Percentiles rank a stretch among this genome's conserved stretches.
Conservation (phyloP, 53 echinoderm and acorn worm species). For the Pentamera pediparva region DNA sequence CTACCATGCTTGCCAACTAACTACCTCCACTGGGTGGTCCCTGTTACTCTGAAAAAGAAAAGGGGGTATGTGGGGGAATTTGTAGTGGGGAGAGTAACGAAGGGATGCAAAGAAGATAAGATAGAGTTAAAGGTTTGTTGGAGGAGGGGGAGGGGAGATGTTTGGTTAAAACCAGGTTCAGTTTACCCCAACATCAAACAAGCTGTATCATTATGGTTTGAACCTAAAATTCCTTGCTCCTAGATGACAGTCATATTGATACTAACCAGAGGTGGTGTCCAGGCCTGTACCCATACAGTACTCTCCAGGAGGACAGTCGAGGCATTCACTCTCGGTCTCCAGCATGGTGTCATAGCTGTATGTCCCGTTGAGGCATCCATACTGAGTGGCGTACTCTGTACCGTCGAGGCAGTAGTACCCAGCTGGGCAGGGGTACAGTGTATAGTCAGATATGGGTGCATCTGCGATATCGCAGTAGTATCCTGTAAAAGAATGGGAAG, state of each 20-base stretch:
- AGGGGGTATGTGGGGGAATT: no score
- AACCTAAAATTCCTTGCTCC: no score
- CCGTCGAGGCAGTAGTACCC: constrained; percentile 91
- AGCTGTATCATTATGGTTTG: no score
- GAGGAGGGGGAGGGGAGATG: no score
- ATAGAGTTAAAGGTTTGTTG: no score
- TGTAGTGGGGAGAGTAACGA: background rate
- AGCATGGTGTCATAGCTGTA: constrained; percentile 55
- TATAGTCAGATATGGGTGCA: constrained; percentile 82
- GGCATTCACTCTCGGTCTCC: constrained; percentile 71
- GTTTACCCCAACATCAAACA: no score
- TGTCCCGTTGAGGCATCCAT: constrained; percentile 73
- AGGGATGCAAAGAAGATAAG: no score
- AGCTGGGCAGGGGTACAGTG: constrained; percentile 60
- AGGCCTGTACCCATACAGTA: constrained; percentile 75
- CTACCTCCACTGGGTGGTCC: no score
- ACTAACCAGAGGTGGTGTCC: constrained; percentile 50
- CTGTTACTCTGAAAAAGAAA: no score
- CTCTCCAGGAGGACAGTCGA: constrained; percentile 76
- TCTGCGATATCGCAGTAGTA: constrained; percentile 86
- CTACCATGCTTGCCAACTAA: no score
- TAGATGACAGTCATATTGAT: background rate
- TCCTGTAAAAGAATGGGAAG: constrained; percentile 38
- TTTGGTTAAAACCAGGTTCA: no score
- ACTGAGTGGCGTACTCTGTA: constrained; percentile 77